Base-by-base conservation (phyloP, 1,140 invertebrate species). In the Diachasmimorpha longicaudata region DNA sequence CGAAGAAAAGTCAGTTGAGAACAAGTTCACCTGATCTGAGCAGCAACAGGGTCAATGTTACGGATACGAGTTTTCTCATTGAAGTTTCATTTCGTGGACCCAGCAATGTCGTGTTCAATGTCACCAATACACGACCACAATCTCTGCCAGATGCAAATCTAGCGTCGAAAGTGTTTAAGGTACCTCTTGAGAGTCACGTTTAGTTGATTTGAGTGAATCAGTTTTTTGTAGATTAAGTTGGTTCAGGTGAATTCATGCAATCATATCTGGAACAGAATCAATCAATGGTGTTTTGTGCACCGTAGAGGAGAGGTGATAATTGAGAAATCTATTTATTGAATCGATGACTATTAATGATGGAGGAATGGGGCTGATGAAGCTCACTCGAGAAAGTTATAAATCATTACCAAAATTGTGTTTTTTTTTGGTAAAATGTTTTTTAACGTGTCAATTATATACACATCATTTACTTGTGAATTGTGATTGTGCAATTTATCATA, bases 21-120 rank as follows among this genome's bases (percentile, higher is more conserved):
- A 93, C 92, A 0, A 92, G 91, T 76, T 93, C 92, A 5, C 92
- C 92, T 8, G 92, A 93, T 83, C 82, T 93, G 4, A 92, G 91
- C 80, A 85, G 85, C 52, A 85, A 85, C 87, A 88, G 78, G 74
- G 89, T 80, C 76, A 90, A 80, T 78, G 86, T 77, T 79, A 88
- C 79, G 58, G 90, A 82, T 19, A 80, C 86, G 8, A 88, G 86
- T 72, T 88, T 91, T 71, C 84, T 91, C 6, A 89, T 91, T 72
- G 90, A 91, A 79, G 90, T 91, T 4, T 91, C 89, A 74, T 87
- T 91, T 73, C 85, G 89, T 10, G 89, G 88, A 1, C 89, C 89
- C 0, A 90, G 90, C 70, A 90, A 90, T 72, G 90, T 91, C 76
- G 89, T 91, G 31, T 89, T 90, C n/a, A 90, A 91, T 70, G 85